A percentile compares a stretch with the other conserved stretches of the same genome.
Conservation (phyloP, 1,140 invertebrate species). For the Drosophila truncata region DNA sequence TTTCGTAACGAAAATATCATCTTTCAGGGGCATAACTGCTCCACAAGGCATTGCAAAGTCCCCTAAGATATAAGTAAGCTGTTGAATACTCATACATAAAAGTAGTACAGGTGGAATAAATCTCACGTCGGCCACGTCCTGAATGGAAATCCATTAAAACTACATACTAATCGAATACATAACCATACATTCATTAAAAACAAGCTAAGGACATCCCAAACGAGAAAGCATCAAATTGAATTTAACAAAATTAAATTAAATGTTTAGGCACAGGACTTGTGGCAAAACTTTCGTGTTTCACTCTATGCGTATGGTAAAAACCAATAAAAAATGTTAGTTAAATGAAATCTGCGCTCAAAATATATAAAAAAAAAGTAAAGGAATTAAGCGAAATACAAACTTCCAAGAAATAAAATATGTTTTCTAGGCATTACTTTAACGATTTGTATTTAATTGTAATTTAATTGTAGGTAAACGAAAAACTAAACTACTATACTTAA, state of each 20-base stretch:
- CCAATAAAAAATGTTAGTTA: slow-evolving; percentile 49
- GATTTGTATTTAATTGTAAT: slow-evolving; percentile 67
- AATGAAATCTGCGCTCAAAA: slow-evolving; percentile 61
- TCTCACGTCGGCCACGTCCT: background rate
- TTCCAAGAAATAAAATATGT: slow-evolving; percentile 53
- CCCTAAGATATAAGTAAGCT: slow-evolving; percentile 27
- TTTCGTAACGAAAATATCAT: slow-evolving; percentile 2
- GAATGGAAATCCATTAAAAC: slow-evolving; percentile 18
- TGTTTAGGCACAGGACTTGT: slow-evolving; percentile 69
- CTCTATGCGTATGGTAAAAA: slow-evolving; percentile 41
- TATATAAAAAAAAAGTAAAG: slow-evolving; percentile 35
- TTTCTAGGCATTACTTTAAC: slow-evolving; percentile 72
- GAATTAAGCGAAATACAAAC: slow-evolving; percentile 47
- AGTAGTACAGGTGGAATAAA: slow-evolving; percentile 1
- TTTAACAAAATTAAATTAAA: slow-evolving; percentile 68
- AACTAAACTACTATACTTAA: slow-evolving; percentile 47
- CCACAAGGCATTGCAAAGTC: slow-evolving; percentile 13
- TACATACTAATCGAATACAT: slow-evolving; percentile 16
- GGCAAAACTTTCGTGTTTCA: slow-evolving; percentile 73
- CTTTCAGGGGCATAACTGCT: slow-evolving; percentile 20
- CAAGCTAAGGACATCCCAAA: slow-evolving; percentile 26
- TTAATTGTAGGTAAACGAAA: slow-evolving; percentile 52
- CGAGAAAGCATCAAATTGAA: slow-evolving; percentile 54
- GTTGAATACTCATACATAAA: slow-evolving; percentile 54
- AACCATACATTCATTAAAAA: slow-evolving; percentile 24